Evolutionary conservation across 2,797 vertebrate species (phyloP).

Genomic region (Gadopsis bispinosus): DNA sequence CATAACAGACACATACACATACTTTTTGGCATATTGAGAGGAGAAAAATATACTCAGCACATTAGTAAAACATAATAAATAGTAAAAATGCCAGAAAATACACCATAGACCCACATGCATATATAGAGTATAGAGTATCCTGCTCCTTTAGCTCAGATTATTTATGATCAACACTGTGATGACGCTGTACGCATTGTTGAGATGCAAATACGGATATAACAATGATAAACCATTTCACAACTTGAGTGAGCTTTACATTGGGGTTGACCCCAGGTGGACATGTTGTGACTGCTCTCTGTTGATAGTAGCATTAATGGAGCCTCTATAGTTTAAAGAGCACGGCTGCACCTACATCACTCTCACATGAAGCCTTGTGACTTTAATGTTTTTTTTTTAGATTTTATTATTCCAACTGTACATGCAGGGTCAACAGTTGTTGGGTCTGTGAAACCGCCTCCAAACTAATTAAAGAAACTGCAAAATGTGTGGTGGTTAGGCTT

Average conservation of each 20-base stretch:
- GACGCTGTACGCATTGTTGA: not conserved
- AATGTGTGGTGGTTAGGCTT: not conserved
- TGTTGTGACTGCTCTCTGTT: not conserved
- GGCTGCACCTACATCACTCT: not conserved
- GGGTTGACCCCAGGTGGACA: not conserved
- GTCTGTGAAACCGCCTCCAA: not conserved
- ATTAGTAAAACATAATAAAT: too few relatives aligned
- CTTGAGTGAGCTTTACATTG: not conserved
- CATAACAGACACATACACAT: too few relatives aligned
- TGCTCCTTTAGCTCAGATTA: not conserved
- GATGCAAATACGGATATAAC: not conserved
- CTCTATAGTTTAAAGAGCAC: not conserved
- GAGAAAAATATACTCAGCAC: too few relatives aligned
- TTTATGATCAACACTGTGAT: not conserved
- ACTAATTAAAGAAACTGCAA: conserved; percentile 25
- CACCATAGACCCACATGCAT: too few relatives aligned
- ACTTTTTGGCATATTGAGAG: too few relatives aligned
- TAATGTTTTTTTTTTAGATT: not conserved
- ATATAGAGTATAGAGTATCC: too few relatives aligned
- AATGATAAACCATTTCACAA: not conserved
- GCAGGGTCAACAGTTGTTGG: not conserved
- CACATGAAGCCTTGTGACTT: not conserved
- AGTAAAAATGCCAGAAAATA: too few relatives aligned
- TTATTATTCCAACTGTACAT: not conserved
- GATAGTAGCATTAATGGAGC: not conserved